Base-by-base conservation (phyloP, 2,113 vertebrate species). In the Mormyrus iriodes region DNA sequence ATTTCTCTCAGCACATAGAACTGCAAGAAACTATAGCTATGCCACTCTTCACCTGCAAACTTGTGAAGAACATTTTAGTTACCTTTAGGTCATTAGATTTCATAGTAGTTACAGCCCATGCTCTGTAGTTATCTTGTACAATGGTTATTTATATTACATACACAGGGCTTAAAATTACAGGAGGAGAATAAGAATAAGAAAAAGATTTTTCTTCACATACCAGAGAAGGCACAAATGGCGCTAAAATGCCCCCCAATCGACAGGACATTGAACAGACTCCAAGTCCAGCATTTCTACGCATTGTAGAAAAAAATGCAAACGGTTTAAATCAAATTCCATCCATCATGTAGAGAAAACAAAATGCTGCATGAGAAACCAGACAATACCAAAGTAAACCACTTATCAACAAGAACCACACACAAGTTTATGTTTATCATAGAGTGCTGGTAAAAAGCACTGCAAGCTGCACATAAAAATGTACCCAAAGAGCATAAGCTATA, bases 211-310 rank as follows among this genome's bases (percentile, higher is more conserved):
- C 27, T 79, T 79, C 73, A 35, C 95, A 95, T 92, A 97, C 97
- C 97, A 97, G 92, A 4, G 96, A 96, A 19, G 97, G 96, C 83
- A 97, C 95, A 89, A 98, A 97, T 0, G 97, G 97, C 35, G 97
- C 96, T 10, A 98, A 94, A 92, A 98, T 97, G 42, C 96, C 97
- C 46, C 97, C 97, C 0, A 97, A 92, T 95, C 97, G 95, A 94
- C 97, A 97, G 24, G 96, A 96, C 97, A 97, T 97, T 86, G 97
- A 97, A 82, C 97, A 98, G 27, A 97, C 95, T 42, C 97, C 96
- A 89, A 98, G 89, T n/a, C 97, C 97, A 31, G 97, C 97, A 31
- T 97, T 98, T 91, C 97, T 98, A 92, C 90, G 92, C 90, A 92
- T 8, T 90, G 89, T n/a, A 42, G 92, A 88, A 89, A 83, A 85